Evolutionary conservation across 2,888 invertebrate genomes (phyloP).

Genomic region (Plutella xylostella): DNA sequence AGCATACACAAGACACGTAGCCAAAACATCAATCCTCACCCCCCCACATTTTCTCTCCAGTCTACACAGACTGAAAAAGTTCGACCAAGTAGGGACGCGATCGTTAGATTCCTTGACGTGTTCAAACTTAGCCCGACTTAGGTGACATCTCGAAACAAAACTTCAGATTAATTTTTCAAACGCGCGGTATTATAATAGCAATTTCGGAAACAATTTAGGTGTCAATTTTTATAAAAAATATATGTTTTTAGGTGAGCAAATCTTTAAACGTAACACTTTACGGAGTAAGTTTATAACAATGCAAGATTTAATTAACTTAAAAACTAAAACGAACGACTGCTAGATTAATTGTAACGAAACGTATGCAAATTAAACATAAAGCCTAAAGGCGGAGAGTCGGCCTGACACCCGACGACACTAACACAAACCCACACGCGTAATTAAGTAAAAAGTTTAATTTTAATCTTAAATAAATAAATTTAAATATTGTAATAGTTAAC

Average conservation of each 20-base stretch:
- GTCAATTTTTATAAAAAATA: constrained; percentile 3
- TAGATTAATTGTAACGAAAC: constrained; percentile 6
- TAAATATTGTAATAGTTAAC: constrained; percentile 17
- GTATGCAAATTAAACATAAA: background rate
- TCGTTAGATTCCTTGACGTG: background rate
- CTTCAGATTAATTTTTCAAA: too few species aligned
- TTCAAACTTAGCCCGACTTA: too few species aligned
- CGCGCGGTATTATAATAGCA: background rate
- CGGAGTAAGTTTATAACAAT: constrained; percentile 20
- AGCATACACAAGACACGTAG: too few species aligned
- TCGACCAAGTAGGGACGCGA: constrained; percentile 1
- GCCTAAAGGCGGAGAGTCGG: background rate
- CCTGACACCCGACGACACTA: constrained; percentile 37
- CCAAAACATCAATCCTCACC: background rate
- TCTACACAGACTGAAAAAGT: background rate
- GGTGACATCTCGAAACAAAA: background rate
- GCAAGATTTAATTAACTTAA: constrained; percentile 14
- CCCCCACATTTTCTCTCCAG: background rate
- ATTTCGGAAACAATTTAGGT: constrained; percentile 5
- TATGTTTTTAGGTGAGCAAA: background rate
- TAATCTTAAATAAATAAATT: constrained; percentile 23
- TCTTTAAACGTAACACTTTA: constrained; percentile 9
- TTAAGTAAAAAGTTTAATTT: constrained; percentile 32
- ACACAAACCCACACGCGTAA: constrained; percentile 67
- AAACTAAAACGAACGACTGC: constrained; percentile 8